These are phyloP conservation scores for Choristoneura rosaceana DNA, from an alignment of 2,888 invertebrate genomes.

Conservation along the genomic window DNA sequence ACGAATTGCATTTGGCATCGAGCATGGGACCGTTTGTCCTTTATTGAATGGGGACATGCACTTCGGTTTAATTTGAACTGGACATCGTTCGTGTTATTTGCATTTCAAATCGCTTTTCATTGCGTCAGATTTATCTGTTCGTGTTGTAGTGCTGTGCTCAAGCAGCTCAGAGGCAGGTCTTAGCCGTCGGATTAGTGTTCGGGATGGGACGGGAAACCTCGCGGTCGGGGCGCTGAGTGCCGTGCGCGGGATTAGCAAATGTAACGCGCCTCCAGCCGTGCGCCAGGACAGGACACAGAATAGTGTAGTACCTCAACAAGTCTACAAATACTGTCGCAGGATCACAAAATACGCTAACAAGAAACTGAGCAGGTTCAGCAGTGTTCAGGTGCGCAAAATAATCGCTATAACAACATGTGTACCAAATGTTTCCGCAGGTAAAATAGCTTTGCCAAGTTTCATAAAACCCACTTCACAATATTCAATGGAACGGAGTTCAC, in stretches of 20 bases:
- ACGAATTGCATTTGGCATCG: slow-evolving; percentile 40
- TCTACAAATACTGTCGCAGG: slow-evolving; percentile 9
- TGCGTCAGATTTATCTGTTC: slow-evolving; percentile 26
- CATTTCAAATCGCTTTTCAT: slow-evolving; percentile 39
- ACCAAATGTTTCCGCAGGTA: slow-evolving; percentile 25
- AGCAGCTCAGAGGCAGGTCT: not conserved
- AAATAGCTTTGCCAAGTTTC: slow-evolving; percentile 25
- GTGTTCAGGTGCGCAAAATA: not conserved
- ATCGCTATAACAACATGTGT: not conserved
- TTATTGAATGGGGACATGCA: slow-evolving; percentile 40
- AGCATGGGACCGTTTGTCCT: slow-evolving; percentile 33
- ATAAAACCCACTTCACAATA: slow-evolving; percentile 26
- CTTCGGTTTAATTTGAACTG: slow-evolving; percentile 37
- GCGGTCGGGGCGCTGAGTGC: slow-evolving; percentile 10
- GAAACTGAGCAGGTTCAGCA: slow-evolving; percentile 7
- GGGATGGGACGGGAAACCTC: slow-evolving; percentile 7
- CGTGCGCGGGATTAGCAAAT: slow-evolving; percentile 16
- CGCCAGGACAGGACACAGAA: not conserved
- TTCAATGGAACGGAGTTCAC: slow-evolving; percentile 35
- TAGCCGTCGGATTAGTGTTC: slow-evolving; percentile 12
- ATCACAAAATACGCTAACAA: slow-evolving; percentile 20
- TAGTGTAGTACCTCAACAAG: not conserved
- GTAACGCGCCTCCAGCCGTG: not conserved
- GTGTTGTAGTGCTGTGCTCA: not conserved
- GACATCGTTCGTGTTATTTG: slow-evolving; percentile 37